A percentile compares a stretch with the other conserved stretches of the same genome.
phyloP scores from a whole-genome alignment of 2,797 vertebrate genomes.

The Karalla daura region DNA sequence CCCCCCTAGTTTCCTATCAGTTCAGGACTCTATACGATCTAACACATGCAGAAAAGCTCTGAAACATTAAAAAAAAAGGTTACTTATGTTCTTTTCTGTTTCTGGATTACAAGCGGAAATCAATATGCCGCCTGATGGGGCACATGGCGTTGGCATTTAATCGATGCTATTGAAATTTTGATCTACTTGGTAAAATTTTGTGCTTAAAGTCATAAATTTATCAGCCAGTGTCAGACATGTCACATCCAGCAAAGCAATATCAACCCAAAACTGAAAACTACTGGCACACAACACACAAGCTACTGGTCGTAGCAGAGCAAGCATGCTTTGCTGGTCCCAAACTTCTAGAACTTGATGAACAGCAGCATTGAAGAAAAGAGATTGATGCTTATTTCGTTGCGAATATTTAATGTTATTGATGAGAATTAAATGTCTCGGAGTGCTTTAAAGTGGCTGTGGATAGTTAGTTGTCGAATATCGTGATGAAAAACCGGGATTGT shows the following conservation, averaged over 20 bases:
- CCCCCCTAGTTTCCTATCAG: not conserved
- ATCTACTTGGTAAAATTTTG: not conserved
- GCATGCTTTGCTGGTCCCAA: not conserved
- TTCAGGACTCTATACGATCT: not conserved
- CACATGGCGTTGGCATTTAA: not conserved
- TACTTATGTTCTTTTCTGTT: not conserved
- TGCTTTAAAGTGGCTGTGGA: not conserved
- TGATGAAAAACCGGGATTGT: constrained; percentile 25
- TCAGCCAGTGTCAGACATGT: not conserved
- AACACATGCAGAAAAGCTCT: not conserved
- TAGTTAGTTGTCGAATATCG: constrained; percentile 19
- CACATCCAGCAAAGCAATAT: not conserved
- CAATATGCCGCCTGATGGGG: not conserved
- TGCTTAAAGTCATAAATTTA: not conserved
- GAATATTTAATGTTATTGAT: not conserved
- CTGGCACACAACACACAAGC: not conserved
- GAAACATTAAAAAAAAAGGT: not conserved
- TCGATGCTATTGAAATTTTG: not conserved
- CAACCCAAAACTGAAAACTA: not conserved
- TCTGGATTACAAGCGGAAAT: too few species aligned
- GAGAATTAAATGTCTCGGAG: not conserved
- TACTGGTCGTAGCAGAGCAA: not conserved
- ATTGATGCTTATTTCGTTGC: not conserved
- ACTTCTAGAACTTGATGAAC: too few species aligned
- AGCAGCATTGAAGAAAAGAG: too few species aligned